Evolutionary conservation across 2,113 vertebrate species (phyloP).

Genomic region (Indri indri): DNA sequence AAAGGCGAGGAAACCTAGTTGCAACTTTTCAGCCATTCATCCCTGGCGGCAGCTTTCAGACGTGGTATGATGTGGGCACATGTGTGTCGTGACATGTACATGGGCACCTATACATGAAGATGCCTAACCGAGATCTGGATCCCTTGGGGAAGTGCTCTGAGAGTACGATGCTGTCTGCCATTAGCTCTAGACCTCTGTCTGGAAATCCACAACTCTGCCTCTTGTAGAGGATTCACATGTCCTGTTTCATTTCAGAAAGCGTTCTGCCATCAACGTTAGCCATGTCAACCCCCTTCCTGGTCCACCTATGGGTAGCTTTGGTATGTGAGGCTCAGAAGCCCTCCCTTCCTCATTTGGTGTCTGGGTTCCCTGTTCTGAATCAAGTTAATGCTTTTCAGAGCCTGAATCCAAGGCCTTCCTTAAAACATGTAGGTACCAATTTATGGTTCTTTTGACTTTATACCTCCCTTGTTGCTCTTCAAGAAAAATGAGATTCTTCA

Average conservation of each 20-base stretch:
- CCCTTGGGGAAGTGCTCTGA: rapidly evolving
- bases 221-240: not conserved
- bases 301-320: not conserved
- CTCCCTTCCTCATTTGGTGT: not conserved
- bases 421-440: not conserved
- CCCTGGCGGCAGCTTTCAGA: not conserved
- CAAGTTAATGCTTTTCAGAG: not conserved
- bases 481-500: not conserved
- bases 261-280: not conserved
- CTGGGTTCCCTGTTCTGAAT: not conserved
- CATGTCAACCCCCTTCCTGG: not conserved
- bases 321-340: not conserved
- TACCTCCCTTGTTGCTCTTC: not conserved
- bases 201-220: not conserved
- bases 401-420: not conserved
- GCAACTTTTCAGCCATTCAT: not conserved
- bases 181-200: not conserved
- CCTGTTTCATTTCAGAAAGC: not conserved
- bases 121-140: not conserved
- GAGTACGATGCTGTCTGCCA: rapidly evolving
- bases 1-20: not conserved
- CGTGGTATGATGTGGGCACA: too few relatives aligned
- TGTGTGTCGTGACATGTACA: not conserved
- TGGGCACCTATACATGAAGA: not conserved
- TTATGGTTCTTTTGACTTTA: not conserved